Base-by-base conservation (phyloP, 2,888 invertebrate genomes). In the Phrixothrix hirtus region DNA sequence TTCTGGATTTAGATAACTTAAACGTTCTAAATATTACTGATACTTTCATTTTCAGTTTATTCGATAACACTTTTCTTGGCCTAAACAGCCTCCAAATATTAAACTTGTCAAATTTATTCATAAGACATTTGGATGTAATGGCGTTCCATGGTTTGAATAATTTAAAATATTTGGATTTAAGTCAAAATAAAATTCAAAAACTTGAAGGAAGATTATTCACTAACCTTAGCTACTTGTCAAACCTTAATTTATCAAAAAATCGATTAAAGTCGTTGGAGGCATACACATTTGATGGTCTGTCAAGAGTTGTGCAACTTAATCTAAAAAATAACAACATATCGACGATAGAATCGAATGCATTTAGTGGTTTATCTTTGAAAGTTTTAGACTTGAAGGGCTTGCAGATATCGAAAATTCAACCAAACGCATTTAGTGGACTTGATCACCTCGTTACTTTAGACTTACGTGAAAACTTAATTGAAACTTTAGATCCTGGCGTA, bases 211-310 rank as follows among this genome's bases (percentile, higher is more conserved):
- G 13, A 2, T 14, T 9, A 2, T 43, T 43, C 14, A 64, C 65
- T 6, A 65, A 65, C 32, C 41, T 64, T 17, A 66, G 69, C 27
- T 62, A 68, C 38, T 49, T 70, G 25, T 65, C 62, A 44, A 59
- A 61, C 41, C 51, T 71, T 7, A 64, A 56, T 51, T 61, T 67
- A 9, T 60, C 66, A 2, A 65, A 65, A 34, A 59, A 62, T 14
- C 3, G 7, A 7, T 7, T 21, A 7, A 3, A 7, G 4, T 5
- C 7, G 3, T 5, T 21, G 21, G 7, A 21, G 4, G 7, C 4
- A 5, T 5, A 3, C 21, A 21, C 21, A 7, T 21, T 21, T 7
- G 21, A 21, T 3, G 21, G 21, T 5, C 21, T 21, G 21, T 5
- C 21, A 5, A 21, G 7, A 21, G 3, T 21, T 5, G 7, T 5